Evolutionary conservation across 2,888 invertebrate genomes (phyloP).

Genomic region (Protodeltote pygarga): DNA sequence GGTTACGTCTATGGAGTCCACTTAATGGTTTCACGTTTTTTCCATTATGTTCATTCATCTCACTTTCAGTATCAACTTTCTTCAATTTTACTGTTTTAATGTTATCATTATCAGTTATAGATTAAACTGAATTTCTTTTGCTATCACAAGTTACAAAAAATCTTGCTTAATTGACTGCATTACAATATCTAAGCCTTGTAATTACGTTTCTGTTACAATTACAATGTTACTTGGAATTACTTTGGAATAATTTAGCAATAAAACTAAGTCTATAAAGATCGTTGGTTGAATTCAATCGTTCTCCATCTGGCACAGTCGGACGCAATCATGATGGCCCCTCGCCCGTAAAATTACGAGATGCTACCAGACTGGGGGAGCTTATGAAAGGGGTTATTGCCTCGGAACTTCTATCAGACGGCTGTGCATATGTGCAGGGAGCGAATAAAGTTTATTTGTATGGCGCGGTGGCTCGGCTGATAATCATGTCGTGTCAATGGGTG

Average conservation of each 20-base stretch:
- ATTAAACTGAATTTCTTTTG: constrained; percentile 13
- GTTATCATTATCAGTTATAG: constrained; percentile 13
- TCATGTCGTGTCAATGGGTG: constrained; percentile 77
- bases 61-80: constrained; percentile 59
- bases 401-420: constrained; percentile 72
- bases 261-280: constrained; percentile 37
- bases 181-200: not conserved
- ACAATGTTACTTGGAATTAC: constrained; percentile 25
- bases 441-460: constrained; percentile 85
- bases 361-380: constrained; percentile 77
- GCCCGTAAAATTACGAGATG: constrained; percentile 82
- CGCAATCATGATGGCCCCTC: constrained; percentile 76
- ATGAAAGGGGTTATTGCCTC: constrained; percentile 84
- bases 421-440: constrained; percentile 81
- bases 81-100: constrained; percentile 46
- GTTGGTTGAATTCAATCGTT: constrained; percentile 38
- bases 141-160: not conserved
- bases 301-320: constrained; percentile 60
- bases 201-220: constrained; percentile 13
- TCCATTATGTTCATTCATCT: constrained; percentile 49
- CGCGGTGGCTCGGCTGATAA: constrained; percentile 76
- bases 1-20: constrained; percentile 45
- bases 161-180: not conserved
- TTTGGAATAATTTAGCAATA: constrained; percentile 45
- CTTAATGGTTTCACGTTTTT: constrained; percentile 55